Evolutionary conservation across 2,113 vertebrate species (phyloP), one percentile per base, ranked within the genome.

Genomic region (Macrotus californicus): DNA sequence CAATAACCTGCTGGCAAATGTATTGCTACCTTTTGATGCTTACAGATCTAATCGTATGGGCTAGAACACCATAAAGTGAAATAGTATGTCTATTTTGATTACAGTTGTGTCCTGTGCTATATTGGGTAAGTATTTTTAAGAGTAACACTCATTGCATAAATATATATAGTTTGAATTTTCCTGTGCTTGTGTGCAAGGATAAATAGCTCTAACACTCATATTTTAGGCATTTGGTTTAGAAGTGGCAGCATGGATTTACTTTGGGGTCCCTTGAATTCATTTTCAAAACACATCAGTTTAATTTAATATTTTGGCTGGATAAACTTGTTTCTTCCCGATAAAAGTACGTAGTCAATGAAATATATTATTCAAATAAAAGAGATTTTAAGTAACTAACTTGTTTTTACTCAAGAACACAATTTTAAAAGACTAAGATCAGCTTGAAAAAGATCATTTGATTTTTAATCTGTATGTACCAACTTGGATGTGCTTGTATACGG

Each of bases 221-320:
- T 72, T 66, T 94, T 94, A 93, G 70, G 26, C 15, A 90, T 89
- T 93, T 95, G 48, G 22, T 67, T 95, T 93, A 96, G 79, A 89
- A 95, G 91, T 54, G 76, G 70, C 36, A 81, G 46, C 16, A 36
- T 79, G 4, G 52, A 66, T 88, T 80, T 93, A 96, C 48, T 95
- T 90, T 75, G 50, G n/a, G 6, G 22, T 52, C 59, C 34, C 22
- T 89, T 93, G 69, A 87, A 61, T n/a, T 84, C 16, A 41, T 61
- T 96, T 96, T 95, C 69, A 85, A 93, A 81, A 36, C 13, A 84
- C 46, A 75, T 75, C 31, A 84, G 31, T 50, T 90, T 90, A 91
- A 93, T 39, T 94, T 92, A 80, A 66, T 72, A 73, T 91, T 90
- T 90, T 59, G 43, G 46, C 59, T 79, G 36, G 15, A 96, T 81